Evolutionary conservation across 2,888 invertebrate genomes (phyloP).

Genomic region (Tribolium freemani): DNA sequence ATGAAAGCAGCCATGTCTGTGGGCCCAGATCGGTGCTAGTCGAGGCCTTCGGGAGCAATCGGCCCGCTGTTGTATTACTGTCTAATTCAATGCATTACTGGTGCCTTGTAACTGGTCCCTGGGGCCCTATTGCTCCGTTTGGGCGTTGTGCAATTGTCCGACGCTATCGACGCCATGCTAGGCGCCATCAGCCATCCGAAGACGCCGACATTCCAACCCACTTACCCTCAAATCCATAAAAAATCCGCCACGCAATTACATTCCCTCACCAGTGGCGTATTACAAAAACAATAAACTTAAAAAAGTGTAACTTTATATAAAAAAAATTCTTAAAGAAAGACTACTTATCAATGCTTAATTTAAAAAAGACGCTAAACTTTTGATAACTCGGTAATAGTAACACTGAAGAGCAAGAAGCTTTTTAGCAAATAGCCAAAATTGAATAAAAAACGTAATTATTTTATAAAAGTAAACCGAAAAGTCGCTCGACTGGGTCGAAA

Average conservation of each 20-base stretch:
- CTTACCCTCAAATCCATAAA: not conserved
- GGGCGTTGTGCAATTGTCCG: conserved; percentile 66
- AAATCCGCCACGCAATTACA: not conserved
- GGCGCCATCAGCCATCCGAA: conserved; percentile 57
- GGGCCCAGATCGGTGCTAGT: conserved; percentile 48
- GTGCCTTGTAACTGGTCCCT: conserved; percentile 68
- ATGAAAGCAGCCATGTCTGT: conserved; percentile 47
- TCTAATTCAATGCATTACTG: conserved; percentile 74
- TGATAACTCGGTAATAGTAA: too few relatives aligned
- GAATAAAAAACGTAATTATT: too few relatives aligned
- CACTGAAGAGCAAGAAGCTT: too few relatives aligned
- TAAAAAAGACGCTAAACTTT: too few relatives aligned
- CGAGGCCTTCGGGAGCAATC: conserved; percentile 55
- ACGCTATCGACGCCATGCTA: conserved; percentile 62
- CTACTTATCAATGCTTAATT: too few relatives aligned
- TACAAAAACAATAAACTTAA: too few relatives aligned
- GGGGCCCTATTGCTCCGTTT: conserved; percentile 64
- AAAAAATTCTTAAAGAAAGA: too few relatives aligned
- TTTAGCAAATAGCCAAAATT: too few relatives aligned
- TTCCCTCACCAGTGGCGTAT: too few relatives aligned
- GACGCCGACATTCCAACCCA: conserved; percentile 40
- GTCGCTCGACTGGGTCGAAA: too few relatives aligned
- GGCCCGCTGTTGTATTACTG: conserved; percentile 70
- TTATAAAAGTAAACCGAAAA: too few relatives aligned
- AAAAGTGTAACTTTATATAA: too few relatives aligned